These are phyloP conservation scores for Esox niger DNA, from an alignment of 2,113 vertebrate species.

Conservation along the genomic window DNA sequence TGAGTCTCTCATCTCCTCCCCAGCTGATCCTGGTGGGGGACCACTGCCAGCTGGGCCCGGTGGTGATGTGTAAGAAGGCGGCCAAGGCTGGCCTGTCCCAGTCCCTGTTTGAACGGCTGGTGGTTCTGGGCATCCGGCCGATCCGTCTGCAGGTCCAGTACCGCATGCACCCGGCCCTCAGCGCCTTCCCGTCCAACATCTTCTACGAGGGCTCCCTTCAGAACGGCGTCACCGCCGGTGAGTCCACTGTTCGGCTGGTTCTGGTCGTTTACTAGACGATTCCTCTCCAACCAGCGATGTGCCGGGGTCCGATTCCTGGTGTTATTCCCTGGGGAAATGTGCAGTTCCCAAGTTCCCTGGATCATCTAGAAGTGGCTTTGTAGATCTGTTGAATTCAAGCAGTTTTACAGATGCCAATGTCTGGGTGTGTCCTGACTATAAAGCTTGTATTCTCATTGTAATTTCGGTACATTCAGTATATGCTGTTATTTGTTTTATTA, in stretches of 20 bases:
- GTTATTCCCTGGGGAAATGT: too few species aligned
- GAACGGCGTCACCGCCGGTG: slow-evolving; percentile 95
- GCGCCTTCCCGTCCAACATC: slow-evolving; percentile 98
- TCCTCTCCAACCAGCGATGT: too few species aligned
- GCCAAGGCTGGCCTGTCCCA: slow-evolving; percentile 95
- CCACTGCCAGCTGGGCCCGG: slow-evolving; percentile 96
- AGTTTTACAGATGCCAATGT: too few species aligned
- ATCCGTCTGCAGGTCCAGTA: slow-evolving; percentile 98
- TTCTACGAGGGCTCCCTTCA: slow-evolving; percentile 98
- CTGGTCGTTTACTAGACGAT: too few species aligned
- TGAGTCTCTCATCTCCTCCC: not conserved
- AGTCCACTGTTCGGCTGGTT: slow-evolving; percentile 9
- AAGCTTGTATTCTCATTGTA: too few species aligned
- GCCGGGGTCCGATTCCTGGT: too few species aligned
- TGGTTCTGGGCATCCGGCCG: slow-evolving; percentile 96
- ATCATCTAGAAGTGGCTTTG: too few species aligned
- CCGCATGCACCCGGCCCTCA: slow-evolving; percentile 96
- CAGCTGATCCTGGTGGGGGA: slow-evolving; percentile 97
- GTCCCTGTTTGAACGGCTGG: slow-evolving; percentile 90
- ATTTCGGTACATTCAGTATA: too few species aligned
- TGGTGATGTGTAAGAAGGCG: slow-evolving; percentile 98
- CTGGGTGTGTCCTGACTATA: too few species aligned
- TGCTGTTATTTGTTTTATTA: too few species aligned
- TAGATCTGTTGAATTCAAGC: too few species aligned
- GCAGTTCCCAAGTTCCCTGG: too few species aligned